phyloP scores from a whole-genome alignment of 2,888 invertebrate genomes.

The Anarsia innoxiella region DNA sequence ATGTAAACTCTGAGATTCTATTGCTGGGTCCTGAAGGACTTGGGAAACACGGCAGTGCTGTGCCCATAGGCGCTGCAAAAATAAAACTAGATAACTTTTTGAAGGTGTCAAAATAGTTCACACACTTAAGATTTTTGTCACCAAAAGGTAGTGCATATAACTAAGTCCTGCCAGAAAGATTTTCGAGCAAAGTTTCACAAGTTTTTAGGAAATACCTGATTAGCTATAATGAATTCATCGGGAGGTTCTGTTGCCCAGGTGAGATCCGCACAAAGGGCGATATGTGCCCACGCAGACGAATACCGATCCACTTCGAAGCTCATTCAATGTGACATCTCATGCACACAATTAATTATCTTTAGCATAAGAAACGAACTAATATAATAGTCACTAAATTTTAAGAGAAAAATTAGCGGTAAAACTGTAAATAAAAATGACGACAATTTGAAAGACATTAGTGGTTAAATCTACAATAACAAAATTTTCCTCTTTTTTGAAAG shows the following conservation, averaged over 20 bases:
- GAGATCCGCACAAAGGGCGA: constrained; percentile 71
- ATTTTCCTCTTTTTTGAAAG: constrained; percentile 71
- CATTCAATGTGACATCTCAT: constrained; percentile 72
- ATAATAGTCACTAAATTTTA: constrained; percentile 64
- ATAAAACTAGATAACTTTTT: no score
- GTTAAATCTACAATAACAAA: constrained; percentile 71
- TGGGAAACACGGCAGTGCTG: constrained; percentile 63
- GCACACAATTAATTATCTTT: constrained; percentile 61
- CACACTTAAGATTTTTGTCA: no score
- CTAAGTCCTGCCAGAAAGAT: no score
- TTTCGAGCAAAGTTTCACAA: no score
- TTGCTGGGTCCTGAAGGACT: constrained; percentile 52
- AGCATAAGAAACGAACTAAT: constrained; percentile 59
- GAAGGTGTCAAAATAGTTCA: background rate
- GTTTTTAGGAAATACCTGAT: constrained; percentile 65
- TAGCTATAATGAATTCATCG: constrained; percentile 66
- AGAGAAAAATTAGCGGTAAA: constrained; percentile 65
- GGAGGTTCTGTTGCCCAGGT: constrained; percentile 68
- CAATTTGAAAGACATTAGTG: constrained; percentile 70
- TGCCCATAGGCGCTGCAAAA: constrained; percentile 65
- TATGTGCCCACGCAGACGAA: constrained; percentile 68
- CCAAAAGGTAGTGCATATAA: no score
- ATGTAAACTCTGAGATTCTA: constrained; percentile 44
- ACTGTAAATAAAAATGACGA: constrained; percentile 67
- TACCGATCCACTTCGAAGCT: constrained; percentile 70